A percentile compares a stretch with the other conserved stretches of the same genome.
phyloP scores from a whole-genome alignment of 2,888 invertebrate species.

The Lamellibrachia satsuma region DNA sequence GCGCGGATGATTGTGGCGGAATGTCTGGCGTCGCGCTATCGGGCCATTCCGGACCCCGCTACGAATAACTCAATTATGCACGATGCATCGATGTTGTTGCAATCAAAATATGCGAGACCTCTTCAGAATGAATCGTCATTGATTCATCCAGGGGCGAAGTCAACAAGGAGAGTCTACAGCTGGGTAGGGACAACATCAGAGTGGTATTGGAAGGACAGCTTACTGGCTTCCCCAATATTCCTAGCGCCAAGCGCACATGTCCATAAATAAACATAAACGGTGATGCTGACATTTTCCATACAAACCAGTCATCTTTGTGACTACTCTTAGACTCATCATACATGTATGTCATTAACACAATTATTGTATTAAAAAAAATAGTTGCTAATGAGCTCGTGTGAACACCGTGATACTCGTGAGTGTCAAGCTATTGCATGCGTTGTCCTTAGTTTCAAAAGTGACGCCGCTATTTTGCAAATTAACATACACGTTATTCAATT shows the following conservation, averaged over 20 bases:
- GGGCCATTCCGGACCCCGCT: background rate
- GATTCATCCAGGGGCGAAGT: background rate
- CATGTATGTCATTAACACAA: too few species aligned
- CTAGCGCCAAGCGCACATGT: background rate
- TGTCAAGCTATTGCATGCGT: too few species aligned
- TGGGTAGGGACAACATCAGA: background rate
- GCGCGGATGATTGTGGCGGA: background rate
- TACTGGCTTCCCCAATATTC: background rate
- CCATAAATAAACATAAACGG: too few species aligned
- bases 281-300: background rate
- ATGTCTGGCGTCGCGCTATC: background rate
- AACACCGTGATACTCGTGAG: too few species aligned
- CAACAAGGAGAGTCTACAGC: background rate
- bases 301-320: background rate
- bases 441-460: too few species aligned
- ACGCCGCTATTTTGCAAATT: too few species aligned
- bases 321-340: background rate
- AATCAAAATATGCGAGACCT: background rate
- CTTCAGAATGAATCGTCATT: background rate
- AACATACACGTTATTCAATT: too few species aligned
- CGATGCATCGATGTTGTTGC: background rate
- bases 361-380: too few species aligned
- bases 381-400: too few species aligned
- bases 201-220: background rate
- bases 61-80: conserved; percentile 13